These are phyloP conservation scores for Phyllotreta cruciferae DNA, from an alignment of 2,888 invertebrate species.

Conservation along the genomic window DNA sequence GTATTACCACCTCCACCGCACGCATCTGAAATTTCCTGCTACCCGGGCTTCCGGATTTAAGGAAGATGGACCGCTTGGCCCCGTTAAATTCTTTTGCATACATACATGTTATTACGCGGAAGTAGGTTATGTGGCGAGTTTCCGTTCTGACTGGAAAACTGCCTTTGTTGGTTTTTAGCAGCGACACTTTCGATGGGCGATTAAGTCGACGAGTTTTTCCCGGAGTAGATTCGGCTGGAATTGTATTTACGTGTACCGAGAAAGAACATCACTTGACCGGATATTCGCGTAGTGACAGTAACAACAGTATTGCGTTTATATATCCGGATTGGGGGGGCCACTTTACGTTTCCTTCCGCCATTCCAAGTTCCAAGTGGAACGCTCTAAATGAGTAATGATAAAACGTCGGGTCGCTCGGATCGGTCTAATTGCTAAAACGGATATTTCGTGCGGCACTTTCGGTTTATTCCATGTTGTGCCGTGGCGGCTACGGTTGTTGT, in stretches of 20 bases:
- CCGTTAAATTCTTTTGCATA: constrained; percentile 33
- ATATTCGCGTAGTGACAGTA: constrained; percentile 27
- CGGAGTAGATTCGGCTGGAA: neutral
- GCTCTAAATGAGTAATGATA: constrained; percentile 56
- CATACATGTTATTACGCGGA: constrained; percentile 24
- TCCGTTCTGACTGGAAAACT: constrained; percentile 16
- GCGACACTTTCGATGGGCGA: neutral
- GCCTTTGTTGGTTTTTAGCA: constrained; percentile 4
- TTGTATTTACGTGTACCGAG: constrained; percentile 6
- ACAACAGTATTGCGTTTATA: constrained; percentile 26
- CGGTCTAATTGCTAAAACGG: constrained; percentile 59
- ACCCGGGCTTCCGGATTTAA: constrained; percentile 48
- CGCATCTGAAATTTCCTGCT: constrained; percentile 52
- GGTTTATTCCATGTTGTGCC: constrained; percentile 36
- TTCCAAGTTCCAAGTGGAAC: constrained; percentile 33
- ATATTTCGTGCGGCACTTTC: constrained; percentile 53
- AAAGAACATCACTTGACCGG: constrained; percentile 15
- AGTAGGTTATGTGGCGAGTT: constrained; percentile 21
- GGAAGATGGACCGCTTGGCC: constrained; percentile 38
- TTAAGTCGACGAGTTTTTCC: neutral
- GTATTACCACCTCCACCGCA: constrained; percentile 40
- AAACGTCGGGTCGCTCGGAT: constrained; percentile 48
- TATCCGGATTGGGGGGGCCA: constrained; percentile 48
- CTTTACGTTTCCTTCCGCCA: constrained; percentile 61
- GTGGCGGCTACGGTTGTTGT: constrained; percentile 24